These are phyloP conservation scores for Agrilus cyanescens DNA, from an alignment of 2,888 invertebrate genomes.

Conservation along the genomic window DNA sequence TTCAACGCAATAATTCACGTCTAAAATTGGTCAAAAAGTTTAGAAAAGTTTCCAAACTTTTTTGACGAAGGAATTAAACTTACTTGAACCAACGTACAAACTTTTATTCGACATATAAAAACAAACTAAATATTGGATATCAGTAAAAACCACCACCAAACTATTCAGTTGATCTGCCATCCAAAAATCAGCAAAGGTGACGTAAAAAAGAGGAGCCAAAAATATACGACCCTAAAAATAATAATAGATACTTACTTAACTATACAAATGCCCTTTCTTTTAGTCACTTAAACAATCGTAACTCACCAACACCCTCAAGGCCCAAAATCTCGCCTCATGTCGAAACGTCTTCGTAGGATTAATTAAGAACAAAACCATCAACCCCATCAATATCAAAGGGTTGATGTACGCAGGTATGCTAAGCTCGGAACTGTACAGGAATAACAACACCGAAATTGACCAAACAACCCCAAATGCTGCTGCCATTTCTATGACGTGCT, in stretches of 20 bases:
- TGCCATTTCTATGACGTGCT: conserved; percentile 89
- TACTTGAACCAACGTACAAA: conserved; percentile 53
- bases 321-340: conserved; percentile 91
- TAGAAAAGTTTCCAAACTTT: too few relatives aligned
- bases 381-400: conserved; percentile 71
- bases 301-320: conserved; percentile 76
- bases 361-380: conserved; percentile 75
- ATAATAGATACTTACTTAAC: conserved; percentile 8
- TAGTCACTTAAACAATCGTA: too few relatives aligned
- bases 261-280: conserved; percentile 1
- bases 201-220: conserved; percentile 85
- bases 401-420: conserved; percentile 88
- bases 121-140: conserved; percentile 88
- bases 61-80: conserved; percentile 14
- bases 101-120: conserved; percentile 76
- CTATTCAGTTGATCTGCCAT: conserved; percentile 96
- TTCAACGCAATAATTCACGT: conserved; percentile 54
- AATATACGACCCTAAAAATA: conserved; percentile 63
- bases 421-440: conserved; percentile 66
- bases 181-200: conserved; percentile 97
- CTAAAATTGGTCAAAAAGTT: conserved; percentile 21
- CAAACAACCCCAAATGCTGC: conserved; percentile 90
- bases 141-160: conserved; percentile 76
- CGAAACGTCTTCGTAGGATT: conserved; percentile 89
- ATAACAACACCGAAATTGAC: conserved; percentile 81